phyloP scores from a whole-genome alignment of 1,140 invertebrate species.

The Apis cerana region DNA sequence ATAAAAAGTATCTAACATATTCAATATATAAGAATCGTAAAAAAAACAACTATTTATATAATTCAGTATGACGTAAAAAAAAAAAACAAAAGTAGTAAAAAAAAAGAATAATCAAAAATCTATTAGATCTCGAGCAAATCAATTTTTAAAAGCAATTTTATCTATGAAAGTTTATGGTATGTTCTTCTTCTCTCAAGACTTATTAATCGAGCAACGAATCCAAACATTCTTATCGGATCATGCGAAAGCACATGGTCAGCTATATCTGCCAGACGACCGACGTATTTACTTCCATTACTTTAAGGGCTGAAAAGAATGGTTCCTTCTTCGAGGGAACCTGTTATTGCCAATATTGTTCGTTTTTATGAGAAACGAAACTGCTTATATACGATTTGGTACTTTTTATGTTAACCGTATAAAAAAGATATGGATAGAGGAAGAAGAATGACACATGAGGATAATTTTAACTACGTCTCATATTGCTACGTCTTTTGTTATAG shows the following conservation, averaged over 20 bases:
- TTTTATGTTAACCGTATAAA: constrained; percentile 54
- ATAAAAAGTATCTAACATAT: background rate
- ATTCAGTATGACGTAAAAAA: no score
- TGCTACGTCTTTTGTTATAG: background rate
- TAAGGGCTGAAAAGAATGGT: constrained; percentile 44
- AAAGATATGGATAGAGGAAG: constrained; percentile 27
- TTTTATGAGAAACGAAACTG: constrained; percentile 61
- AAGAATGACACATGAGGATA: background rate
- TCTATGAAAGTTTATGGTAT: background rate
- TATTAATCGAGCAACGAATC: background rate
- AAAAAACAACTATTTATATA: no score
- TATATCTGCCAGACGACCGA: constrained; percentile 10
- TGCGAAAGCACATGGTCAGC: background rate
- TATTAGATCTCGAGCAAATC: background rate
- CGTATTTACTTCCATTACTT: constrained; percentile 14
- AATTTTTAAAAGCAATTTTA: background rate
- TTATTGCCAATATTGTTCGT: constrained; percentile 55
- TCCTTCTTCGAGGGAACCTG: constrained; percentile 44
- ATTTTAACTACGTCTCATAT: constrained; percentile 27
- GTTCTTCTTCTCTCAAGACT: no score
- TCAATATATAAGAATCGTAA: background rate
- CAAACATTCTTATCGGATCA: constrained; percentile 19
- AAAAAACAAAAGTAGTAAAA: background rate
- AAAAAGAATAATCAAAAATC: background rate
- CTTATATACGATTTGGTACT: constrained; percentile 41